Base-by-base conservation (phyloP, 2,797 vertebrate species). In the Crypturellus tataupa region DNA sequence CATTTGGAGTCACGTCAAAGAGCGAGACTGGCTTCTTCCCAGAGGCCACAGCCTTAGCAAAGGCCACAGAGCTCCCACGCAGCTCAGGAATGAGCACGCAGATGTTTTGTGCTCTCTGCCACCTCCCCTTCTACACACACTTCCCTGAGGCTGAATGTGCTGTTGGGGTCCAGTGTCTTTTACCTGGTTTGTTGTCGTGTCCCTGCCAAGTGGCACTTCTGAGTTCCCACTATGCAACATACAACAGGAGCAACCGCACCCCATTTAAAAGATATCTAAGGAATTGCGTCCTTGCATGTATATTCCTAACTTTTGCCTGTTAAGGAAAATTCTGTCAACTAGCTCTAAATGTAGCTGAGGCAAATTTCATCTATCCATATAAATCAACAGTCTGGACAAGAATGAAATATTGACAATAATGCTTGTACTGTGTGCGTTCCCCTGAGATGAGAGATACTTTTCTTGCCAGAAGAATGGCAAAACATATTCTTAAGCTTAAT, bases 391-490 rank as follows among this genome's bases (percentile, higher is more conserved):
- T 44, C 53, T n/a, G 25, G 24, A n/a, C 53, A 19, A 87, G 83
- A 93, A 56, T 7, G 12, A 33, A 55, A 17, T 49, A 23, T n/a
- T n/a, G 53, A 56, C 10, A n/a, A n/a, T 24, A 68, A 69, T 4
- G 1, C 5, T 23, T 75, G 24, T 9, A 44, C 4, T 20, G 5
- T 24, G 4, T 55, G 10, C 6, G 4, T 87, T 83, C 39, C 87
- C 18, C 83, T 46, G 15, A 94, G 85, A 78, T 14, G 16, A 79
- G 53, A 80, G 47, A 89, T 83, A 31, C 47, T 29, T 64, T 77
- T 80, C 47, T 47, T 75, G 29, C 53, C 31, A 64, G 67, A 68
- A 76, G 67, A 91, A 55, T 21, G 3, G 4, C 56, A 72, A 88
- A 68, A 37, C 14, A 39, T 75, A 64, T 44, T 15, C 46, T 90